phyloP scores from a whole-genome alignment of 2,797 vertebrate genomes.

The Crypturellus tataupa region DNA sequence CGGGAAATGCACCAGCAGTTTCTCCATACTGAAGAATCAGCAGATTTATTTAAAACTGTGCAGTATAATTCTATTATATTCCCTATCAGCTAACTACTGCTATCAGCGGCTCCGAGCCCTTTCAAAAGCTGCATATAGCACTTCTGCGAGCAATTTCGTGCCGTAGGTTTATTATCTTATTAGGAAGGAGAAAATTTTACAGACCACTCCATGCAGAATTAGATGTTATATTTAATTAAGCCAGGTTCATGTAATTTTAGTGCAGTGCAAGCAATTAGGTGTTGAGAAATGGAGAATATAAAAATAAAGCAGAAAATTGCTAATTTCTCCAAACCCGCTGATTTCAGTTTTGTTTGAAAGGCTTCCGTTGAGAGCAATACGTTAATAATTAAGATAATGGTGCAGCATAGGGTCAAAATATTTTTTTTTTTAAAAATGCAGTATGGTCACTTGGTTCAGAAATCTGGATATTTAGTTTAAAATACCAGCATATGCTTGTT shows the following conservation, averaged over 20 bases:
- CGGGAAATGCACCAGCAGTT: neutral
- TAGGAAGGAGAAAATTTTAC: neutral
- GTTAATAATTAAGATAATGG: constrained; percentile 7
- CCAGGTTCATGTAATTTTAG: constrained; percentile 4
- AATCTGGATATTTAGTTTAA: constrained; percentile 63
- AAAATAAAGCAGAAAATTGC: constrained; percentile 27
- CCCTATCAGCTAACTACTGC: neutral
- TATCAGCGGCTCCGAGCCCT: neutral
- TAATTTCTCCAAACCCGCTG: neutral
- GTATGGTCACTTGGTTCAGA: neutral
- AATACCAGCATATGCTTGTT: constrained; percentile 68
- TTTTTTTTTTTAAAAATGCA: neutral
- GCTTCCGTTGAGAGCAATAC: neutral
- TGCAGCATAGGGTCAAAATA: neutral
- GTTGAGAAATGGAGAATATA: neutral
- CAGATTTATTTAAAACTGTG: neutral
- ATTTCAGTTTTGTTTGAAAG: constrained; percentile 27
- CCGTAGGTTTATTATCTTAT: constrained; percentile 19
- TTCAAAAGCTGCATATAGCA: neutral
- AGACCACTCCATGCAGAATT: neutral
- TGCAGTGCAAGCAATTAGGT: neutral
- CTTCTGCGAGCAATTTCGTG: neutral
- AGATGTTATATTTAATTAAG: constrained; percentile 11
- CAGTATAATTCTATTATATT: neutral
- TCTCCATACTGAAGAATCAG: neutral